Evolutionary conservation across 2,888 invertebrate species (phyloP), one percentile per base, ranked within the genome.

Genomic region (Horisme vitalbata): DNA sequence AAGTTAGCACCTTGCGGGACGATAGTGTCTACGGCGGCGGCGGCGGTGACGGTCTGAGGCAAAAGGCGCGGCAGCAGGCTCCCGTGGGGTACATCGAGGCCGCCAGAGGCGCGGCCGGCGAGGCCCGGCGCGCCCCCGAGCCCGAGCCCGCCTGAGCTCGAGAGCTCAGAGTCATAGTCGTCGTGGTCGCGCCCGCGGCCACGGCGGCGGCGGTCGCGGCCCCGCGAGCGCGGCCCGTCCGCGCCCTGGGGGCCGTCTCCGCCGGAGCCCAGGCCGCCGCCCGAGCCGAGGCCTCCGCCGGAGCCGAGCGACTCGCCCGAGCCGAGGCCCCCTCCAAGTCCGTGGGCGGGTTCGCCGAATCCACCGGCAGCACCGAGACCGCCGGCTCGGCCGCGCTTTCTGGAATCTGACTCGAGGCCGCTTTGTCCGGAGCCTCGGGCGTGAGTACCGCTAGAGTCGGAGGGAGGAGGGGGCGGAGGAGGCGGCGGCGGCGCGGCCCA

Each of bases 391-490:
- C 68, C 66, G 59, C 79, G 82, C 66, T 79, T 85, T 77, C 87
- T 86, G 86, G 83, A 85, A 85, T 86, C 86, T 78, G 85, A 84
- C 78, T 84, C 84, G 71, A 74, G 75, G 74, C 79, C 77, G 71
- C 77, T 75, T 65, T 77, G 79, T 63, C 79, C 83, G 70, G 75
- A 78, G 73, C 83, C 80, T 68, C 75, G 79, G 67, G 79, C 81
- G 61, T 77, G 75, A 74, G 59, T 62, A 59, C 68, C 75, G 56
- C 68, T 71, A 57, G 70, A 70, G 32, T 77, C 78, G 23, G 76
- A 61, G 14, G 79, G 63, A 20, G 82, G 79, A 41, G 83, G 83
- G 7, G 86, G 84, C 18, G 87, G 88, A 0, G 83, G 83, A 2
- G 87, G 82, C 4, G 81, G 88, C 5, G 86, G 75, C 3, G 75